Evolutionary conservation across 2,797 vertebrate genomes (phyloP), one percentile per base, ranked within the genome.

Genomic region (Pipistrellus pygmaeus): DNA sequence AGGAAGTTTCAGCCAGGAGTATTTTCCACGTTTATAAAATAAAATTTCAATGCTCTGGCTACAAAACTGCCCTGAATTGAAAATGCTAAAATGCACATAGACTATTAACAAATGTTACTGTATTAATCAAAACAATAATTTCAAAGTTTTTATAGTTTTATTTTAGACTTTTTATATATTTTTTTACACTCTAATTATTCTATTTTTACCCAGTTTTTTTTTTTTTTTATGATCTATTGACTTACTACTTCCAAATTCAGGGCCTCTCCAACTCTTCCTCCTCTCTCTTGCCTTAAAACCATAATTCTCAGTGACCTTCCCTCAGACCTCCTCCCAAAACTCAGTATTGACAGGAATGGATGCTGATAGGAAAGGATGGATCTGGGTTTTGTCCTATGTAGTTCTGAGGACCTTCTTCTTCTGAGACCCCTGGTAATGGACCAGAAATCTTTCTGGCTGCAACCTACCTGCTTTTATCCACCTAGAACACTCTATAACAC

Each of bases 121-220:
- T 25, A 90, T 55, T 75, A 82, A 94, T 83, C 48, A 77, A 89
- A 91, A 86, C 57, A 82, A 41, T 84, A 73, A 89, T 80, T 35
- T 91, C 68, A 76, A 95, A 91, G 44, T 82, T 64, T 38, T 30
- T 89, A n/a, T 25, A 77, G 64, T 81, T 85, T 93, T 46, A 91
- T 77, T 89, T 87, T 75, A 32, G 30, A 89, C 13, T 9, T 35
- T 81, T 78, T 5, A 41, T 18, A 18, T 78, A 68, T 44, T 64
- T 80, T 53, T 53, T 82, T 93, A 64, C 13, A 73, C 17, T 68
- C 55, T 86, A 89, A 95, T 25, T 75, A 46, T 25, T 89, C 62
- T 48, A 17, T 60, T 92, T 93, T 75, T 71, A 80, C n/a, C 35
- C 55, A 91, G 46, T 55, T 72, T 77, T 18, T 48, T 64, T 85